These are phyloP conservation scores for Heliconius ethilla DNA, from an alignment of 2,888 invertebrate species.

Conservation along the genomic window DNA sequence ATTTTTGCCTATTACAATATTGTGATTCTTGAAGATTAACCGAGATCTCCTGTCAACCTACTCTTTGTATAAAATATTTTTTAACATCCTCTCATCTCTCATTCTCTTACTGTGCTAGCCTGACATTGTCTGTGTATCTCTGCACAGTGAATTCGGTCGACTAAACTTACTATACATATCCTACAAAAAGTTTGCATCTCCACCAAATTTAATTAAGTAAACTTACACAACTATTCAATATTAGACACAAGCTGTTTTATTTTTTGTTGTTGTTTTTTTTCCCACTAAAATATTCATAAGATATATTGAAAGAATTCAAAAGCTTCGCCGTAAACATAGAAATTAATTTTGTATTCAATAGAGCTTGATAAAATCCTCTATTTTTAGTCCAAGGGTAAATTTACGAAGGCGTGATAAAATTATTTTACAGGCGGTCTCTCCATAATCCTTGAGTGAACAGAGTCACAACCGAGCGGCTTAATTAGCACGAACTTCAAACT, in stretches of 20 bases:
- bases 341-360: slow-evolving; percentile 2
- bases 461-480: slow-evolving; percentile 24
- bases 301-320: background rate
- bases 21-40: no score
- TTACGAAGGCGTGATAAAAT: slow-evolving; percentile 28
- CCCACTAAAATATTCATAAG: background rate
- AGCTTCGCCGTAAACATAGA: background rate
- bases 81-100: no score
- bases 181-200: no score
- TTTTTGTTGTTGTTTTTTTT: background rate
- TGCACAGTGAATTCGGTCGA: no score
- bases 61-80: no score
- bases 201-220: background rate
- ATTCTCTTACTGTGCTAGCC: no score
- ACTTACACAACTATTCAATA: background rate
- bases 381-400: slow-evolving; percentile 23
- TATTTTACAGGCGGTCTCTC: slow-evolving; percentile 30
- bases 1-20: no score
- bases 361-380: slow-evolving; percentile 1
- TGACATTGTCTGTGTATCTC: no score
- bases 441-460: slow-evolving; percentile 29
- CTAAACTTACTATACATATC: no score
- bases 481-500: slow-evolving; percentile 33
- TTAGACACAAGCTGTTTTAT: background rate
- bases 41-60: no score